These are phyloP conservation scores for Pontoporia blainvillei DNA, from an alignment of 2,113 vertebrate species.

Conservation along the genomic window DNA sequence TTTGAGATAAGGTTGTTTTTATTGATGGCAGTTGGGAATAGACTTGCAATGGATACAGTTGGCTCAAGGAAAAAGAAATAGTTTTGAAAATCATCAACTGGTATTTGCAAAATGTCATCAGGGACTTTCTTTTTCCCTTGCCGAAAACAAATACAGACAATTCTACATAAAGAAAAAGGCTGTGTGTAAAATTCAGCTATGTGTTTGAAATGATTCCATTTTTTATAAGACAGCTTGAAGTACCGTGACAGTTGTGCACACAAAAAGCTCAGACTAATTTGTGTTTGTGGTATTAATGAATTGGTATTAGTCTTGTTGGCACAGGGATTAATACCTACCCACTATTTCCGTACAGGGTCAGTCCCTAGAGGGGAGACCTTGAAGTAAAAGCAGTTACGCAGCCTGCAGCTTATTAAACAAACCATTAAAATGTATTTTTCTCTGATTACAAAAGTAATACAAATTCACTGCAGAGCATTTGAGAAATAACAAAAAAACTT, in stretches of 20 bases:
- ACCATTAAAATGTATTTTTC: constrained; percentile 1
- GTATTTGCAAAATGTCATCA: constrained; percentile 67
- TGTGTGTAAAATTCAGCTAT: constrained; percentile 9
- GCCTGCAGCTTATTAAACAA: constrained; percentile 8
- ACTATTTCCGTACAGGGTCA: not conserved
- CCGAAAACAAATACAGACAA: constrained; percentile 47
- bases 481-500: not conserved
- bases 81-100: constrained; percentile 64
- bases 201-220: constrained; percentile 64
- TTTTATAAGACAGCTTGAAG: not conserved
- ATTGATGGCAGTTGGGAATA: constrained; percentile 61
- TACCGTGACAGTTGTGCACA: not conserved
- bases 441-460: constrained; percentile 21
- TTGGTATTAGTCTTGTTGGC: constrained; percentile 21
- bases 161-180: constrained; percentile 19
- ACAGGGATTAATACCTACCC: not conserved
- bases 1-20: constrained; percentile 70
- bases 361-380: not conserved
- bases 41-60: constrained; percentile 47
- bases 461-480: not conserved
- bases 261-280: not conserved
- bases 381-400: not conserved
- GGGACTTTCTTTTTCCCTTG: constrained; percentile 1
- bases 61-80: constrained; percentile 64
- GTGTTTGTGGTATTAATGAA: constrained; percentile 43